Base-by-base conservation (phyloP, 2,113 vertebrate genomes). In the Corythornis madagascariensis region DNA sequence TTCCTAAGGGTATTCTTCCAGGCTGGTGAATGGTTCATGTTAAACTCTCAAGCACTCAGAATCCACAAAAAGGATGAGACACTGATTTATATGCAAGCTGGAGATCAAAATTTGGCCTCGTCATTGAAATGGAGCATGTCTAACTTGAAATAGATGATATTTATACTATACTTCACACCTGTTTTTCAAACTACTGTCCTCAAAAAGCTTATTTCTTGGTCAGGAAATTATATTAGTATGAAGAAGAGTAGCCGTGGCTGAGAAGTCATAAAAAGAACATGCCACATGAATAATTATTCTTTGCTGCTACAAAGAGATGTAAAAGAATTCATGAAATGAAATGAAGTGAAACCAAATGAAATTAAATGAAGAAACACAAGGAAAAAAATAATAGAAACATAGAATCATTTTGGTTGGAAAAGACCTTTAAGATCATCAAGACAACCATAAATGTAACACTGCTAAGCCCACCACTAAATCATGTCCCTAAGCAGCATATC, bases 141-240 rank as follows among this genome's bases (percentile, higher is more conserved):
- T 77, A 86, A 89, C 67, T 57, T 72, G 25, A 91, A 92, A 38
- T 38, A 53, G 31, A 47, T 55, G 9, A 57, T 4, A 69, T 88
- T 89, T 93, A 81, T n/a, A 17, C 40, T 90, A 43, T 22, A 61
- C 87, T 94, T 92, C 33, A 87, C 29, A 77, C 26, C 47, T 56
- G 28, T 40, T 43, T 92, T 87, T 83, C 42, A 56, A 90, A 89
- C 16, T 79, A 8, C 16, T 90, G 18, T 55, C 40, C 42, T 61
- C n/a, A 89, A 56, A 73, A 92, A 82, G 1, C 8, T 66, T 70
- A 47, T 89, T 89, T 86, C 82, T 70, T 71, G 47, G n/a, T 79
- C 63, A 87, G 38, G 28, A 87, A 83, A 80, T 89, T 85, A 56
- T 53, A 22, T 80, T 85, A 80, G 47, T 81, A 76, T 35, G 19